Evolutionary conservation across 2,888 invertebrate genomes (phyloP).

Genomic region (Drosophila nr. fundita): DNA sequence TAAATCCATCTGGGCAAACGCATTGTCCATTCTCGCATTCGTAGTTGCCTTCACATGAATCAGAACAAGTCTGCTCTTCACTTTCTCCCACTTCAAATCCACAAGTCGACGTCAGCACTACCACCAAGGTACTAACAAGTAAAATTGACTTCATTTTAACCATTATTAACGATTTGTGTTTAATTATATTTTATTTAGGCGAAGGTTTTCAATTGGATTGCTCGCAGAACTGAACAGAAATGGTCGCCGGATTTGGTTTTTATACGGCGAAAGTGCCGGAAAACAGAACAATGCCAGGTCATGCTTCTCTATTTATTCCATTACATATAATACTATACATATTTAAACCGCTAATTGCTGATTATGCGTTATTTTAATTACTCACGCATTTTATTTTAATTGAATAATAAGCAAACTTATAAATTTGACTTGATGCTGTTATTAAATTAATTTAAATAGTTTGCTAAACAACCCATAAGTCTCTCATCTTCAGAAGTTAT

Average conservation of each 20-base stretch:
- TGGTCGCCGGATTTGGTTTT: background rate
- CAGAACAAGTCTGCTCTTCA: no score
- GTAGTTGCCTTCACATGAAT: no score
- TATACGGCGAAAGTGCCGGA: background rate
- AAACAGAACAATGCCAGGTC: no score
- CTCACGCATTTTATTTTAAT: background rate
- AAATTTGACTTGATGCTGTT: background rate
- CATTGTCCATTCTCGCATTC: background rate
- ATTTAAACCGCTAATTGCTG: background rate
- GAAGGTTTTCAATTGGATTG: background rate
- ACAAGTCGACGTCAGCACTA: background rate
- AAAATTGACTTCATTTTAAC: constrained; percentile 4
- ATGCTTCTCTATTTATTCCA: background rate
- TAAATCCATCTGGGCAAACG: background rate
- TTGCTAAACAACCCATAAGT: background rate
- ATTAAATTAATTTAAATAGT: background rate
- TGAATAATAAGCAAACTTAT: background rate
- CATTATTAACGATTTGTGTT: background rate
- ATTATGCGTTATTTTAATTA: background rate
- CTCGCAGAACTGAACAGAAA: constrained; percentile 8
- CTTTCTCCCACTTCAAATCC: background rate
- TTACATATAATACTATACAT: background rate
- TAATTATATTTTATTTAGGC: background rate
- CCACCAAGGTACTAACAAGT: background rate
- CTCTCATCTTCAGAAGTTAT: background rate